phyloP scores from a whole-genome alignment of 2,797 vertebrate genomes.

The Pygocentrus nattereri region DNA sequence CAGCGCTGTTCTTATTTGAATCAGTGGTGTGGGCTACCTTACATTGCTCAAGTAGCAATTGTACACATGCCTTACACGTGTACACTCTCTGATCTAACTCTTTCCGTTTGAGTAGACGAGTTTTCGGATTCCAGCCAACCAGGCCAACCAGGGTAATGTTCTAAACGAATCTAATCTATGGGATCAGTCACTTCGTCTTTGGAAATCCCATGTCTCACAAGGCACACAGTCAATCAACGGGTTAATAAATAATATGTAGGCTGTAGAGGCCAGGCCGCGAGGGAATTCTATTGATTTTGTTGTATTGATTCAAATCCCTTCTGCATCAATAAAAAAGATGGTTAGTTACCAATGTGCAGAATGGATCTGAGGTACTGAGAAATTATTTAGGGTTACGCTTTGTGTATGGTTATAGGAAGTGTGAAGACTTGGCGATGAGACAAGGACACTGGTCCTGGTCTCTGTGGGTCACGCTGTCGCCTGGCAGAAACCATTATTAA shows the following conservation, averaged over 20 bases:
- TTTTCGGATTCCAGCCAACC: no score
- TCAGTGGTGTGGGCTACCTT: neutral
- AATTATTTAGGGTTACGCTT: neutral
- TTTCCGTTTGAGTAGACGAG: neutral
- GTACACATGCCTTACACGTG: neutral
- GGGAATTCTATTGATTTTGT: conserved; percentile 73
- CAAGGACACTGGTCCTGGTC: conserved; percentile 76
- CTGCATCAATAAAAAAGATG: conserved; percentile 65
- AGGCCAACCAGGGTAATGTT: no score
- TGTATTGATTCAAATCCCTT: conserved; percentile 75
- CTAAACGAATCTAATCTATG: conserved; percentile 34
- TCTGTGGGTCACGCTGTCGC: conserved; percentile 75
- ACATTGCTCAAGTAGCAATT: neutral
- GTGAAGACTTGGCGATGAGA: conserved; percentile 70
- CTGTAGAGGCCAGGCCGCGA: conserved; percentile 67
- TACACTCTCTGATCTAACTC: neutral
- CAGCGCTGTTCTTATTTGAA: neutral
- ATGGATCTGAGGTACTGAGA: conserved; percentile 16
- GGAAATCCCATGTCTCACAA: conserved; percentile 65
- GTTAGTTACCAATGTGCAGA: conserved; percentile 65
- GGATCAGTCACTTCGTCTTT: conserved; percentile 42
- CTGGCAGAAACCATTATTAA: conserved; percentile 82
- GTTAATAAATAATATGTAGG: conserved; percentile 83
- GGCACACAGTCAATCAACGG: conserved; percentile 75
- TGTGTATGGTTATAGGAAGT: conserved; percentile 7